Percentiles rank a stretch among this genome's conserved stretches.
Conservation (phyloP, 2,797 vertebrate species). For the Macropus fuliginosus region DNA sequence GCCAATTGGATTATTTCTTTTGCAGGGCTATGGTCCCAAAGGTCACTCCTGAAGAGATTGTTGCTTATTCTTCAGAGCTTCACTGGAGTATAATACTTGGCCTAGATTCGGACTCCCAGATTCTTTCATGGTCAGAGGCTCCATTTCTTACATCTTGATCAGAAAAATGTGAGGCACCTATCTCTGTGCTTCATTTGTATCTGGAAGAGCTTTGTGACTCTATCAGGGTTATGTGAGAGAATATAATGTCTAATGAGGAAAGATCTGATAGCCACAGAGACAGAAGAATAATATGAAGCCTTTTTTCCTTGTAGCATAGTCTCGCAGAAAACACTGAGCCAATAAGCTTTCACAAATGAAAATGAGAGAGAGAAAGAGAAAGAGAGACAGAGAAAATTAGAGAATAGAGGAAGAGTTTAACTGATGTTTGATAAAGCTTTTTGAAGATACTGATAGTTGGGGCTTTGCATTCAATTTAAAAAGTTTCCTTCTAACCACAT, state of each 20-base stretch:
- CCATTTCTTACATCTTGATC: too few species aligned
- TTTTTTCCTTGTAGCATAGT: too few species aligned
- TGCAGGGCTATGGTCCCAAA: background rate
- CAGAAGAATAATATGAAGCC: too few species aligned
- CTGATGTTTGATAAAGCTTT: background rate
- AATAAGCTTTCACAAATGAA: background rate
- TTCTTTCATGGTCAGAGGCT: background rate
- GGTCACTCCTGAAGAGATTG: background rate
- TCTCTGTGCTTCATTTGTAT: too few species aligned
- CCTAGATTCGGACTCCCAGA: background rate
- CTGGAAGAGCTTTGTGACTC: too few species aligned
- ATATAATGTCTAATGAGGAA: too few species aligned
- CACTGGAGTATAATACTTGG: background rate
- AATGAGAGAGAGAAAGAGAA: background rate
- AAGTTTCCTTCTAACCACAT: background rate
- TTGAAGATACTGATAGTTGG: background rate
- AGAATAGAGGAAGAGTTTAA: background rate
- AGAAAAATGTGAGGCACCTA: too few species aligned
- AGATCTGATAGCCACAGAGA: too few species aligned
- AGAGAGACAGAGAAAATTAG: background rate
- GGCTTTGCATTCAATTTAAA: background rate
- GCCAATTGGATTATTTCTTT: background rate
- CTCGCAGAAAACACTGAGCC: background rate
- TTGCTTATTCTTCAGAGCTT: background rate
- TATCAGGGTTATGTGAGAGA: too few species aligned